phyloP scores from a whole-genome alignment of 2,888 invertebrate genomes.

The Sinotaia quadrata region DNA sequence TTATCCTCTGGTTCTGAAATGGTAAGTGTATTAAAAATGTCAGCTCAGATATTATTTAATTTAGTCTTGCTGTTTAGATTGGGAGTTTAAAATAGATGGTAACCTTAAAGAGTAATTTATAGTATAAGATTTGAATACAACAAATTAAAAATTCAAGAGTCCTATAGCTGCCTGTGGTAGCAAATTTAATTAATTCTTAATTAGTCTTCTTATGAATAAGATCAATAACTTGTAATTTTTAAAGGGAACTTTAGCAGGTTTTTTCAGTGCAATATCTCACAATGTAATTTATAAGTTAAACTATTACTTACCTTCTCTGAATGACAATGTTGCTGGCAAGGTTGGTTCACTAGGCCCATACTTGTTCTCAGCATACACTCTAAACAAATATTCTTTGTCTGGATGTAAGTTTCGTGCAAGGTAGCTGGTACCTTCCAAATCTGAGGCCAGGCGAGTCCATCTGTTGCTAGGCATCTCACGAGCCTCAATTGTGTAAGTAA shows the following conservation, averaged over 20 bases:
- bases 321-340: conserved; percentile 74
- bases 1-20: conserved; percentile 16
- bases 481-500: conserved; percentile 64
- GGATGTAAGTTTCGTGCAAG: conserved; percentile 50
- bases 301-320: conserved; percentile 42
- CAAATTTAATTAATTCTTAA: no score
- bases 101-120: no score
- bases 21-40: background rate
- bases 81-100: no score
- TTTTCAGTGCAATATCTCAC: no score
- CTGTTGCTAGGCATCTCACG: conserved; percentile 90
- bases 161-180: no score
- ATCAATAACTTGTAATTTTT: no score
- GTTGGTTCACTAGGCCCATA: conserved; percentile 97
- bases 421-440: conserved; percentile 54
- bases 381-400: conserved; percentile 94
- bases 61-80: background rate
- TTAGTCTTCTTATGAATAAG: no score
- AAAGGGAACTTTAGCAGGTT: no score
- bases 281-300: no score
- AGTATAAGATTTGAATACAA: no score
- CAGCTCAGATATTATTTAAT: background rate
- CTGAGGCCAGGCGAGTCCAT: conserved; percentile 83
- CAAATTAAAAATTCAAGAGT: no score
- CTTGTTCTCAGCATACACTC: conserved; percentile 95